phyloP scores from a whole-genome alignment of 2,113 vertebrate species.

The Cichladusa arquata region DNA sequence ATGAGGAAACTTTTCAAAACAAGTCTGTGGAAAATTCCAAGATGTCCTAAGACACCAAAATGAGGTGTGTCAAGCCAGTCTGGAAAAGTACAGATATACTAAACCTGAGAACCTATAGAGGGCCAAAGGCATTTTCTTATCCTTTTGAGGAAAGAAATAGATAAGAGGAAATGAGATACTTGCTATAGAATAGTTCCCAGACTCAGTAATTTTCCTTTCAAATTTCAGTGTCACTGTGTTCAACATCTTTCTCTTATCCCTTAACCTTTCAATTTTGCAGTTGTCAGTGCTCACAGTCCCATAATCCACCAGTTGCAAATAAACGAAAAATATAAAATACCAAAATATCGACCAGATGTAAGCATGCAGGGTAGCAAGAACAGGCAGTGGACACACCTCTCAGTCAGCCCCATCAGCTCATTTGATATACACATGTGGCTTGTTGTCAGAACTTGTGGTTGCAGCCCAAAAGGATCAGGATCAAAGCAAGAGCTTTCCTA shows the following conservation, averaged over 20 bases:
- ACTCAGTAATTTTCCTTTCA: conserved; percentile 26
- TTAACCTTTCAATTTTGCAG: neutral
- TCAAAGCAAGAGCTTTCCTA: conserved; percentile 63
- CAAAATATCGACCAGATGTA: neutral
- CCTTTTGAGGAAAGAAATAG: conserved; percentile 22
- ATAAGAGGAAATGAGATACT: conserved; percentile 28
- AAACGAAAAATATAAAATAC: neutral
- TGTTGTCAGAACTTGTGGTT: conserved; percentile 60
- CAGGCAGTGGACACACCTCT: conserved; percentile 11
- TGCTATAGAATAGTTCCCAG: conserved; percentile 18
- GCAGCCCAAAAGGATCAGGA: conserved; percentile 64
- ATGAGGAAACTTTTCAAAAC: conserved; percentile 61
- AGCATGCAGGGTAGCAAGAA: neutral
- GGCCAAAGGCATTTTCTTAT: conserved; percentile 33
- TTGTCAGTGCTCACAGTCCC: neutral
- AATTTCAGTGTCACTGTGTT: neutral
- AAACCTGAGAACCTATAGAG: conserved; percentile 12
- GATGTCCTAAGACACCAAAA: conserved; percentile 50
- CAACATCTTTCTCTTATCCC: neutral
- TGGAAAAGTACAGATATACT: conserved; percentile 7
- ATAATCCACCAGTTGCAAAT: neutral
- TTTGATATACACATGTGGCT: conserved; percentile 47
- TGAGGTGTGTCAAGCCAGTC: conserved; percentile 9
- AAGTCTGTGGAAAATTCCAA: conserved; percentile 57
- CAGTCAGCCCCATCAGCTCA: conserved; percentile 1